phyloP scores from a whole-genome alignment of 2,888 invertebrate species.

The Tortrix viridana region DNA sequence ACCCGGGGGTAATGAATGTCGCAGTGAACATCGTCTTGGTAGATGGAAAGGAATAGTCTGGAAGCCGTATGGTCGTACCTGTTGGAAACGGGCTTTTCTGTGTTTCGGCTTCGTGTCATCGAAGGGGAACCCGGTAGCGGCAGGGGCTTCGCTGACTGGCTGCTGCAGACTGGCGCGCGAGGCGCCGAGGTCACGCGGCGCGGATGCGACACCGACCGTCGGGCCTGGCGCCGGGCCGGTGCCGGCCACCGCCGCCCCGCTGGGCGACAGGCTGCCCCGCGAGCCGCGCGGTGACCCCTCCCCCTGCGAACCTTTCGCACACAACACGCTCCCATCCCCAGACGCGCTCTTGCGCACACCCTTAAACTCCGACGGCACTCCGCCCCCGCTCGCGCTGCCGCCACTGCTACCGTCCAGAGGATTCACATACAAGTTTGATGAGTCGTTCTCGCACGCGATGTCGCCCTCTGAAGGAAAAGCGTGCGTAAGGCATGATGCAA shows the following conservation, averaged over 20 bases:
- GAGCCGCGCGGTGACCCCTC: slow-evolving; percentile 78
- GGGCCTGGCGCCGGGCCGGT: slow-evolving; percentile 47
- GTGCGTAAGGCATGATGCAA: slow-evolving; percentile 98
- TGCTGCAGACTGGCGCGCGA: slow-evolving; percentile 76
- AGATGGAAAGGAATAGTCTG: slow-evolving; percentile 5
- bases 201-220: slow-evolving; percentile 43
- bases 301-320: slow-evolving; percentile 83
- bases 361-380: slow-evolving; percentile 71
- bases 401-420: slow-evolving; percentile 89
- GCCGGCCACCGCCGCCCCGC: slow-evolving; percentile 50
- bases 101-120: slow-evolving; percentile 88
- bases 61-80: slow-evolving; percentile 78
- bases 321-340: slow-evolving; percentile 89
- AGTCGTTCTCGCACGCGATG: slow-evolving; percentile 87
- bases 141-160: slow-evolving; percentile 65
- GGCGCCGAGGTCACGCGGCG: slow-evolving; percentile 60
- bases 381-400: slow-evolving; percentile 60
- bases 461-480: slow-evolving; percentile 95
- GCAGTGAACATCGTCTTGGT: slow-evolving; percentile 10
- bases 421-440: slow-evolving; percentile 95
- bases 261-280: slow-evolving; percentile 70
- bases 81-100: slow-evolving; percentile 93
- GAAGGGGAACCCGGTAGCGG: slow-evolving; percentile 82
- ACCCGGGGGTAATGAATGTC: background rate
- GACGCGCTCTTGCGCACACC: slow-evolving; percentile 92